phyloP scores from a whole-genome alignment of 2,113 vertebrate species.

The Chloropsis cyanopogon region DNA sequence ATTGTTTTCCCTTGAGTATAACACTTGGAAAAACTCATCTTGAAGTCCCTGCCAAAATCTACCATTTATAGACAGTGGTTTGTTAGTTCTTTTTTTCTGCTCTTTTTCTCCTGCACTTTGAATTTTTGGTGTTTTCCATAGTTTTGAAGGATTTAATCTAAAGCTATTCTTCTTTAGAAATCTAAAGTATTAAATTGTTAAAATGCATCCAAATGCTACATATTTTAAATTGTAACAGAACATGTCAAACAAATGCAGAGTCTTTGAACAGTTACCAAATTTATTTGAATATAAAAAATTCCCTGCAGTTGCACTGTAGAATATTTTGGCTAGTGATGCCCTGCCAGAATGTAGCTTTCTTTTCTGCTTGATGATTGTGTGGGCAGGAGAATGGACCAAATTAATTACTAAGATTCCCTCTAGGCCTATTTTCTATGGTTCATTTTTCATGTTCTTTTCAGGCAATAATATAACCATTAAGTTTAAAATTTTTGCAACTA shows the following conservation, averaged over 20 bases:
- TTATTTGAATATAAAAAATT: not conserved
- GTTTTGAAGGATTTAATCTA: not conserved
- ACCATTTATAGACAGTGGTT: not conserved
- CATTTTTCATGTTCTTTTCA: not conserved
- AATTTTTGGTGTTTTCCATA: not conserved
- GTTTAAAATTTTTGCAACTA: conserved; percentile 4
- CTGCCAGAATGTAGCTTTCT: not conserved
- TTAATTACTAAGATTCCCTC: not conserved
- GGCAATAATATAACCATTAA: not conserved
- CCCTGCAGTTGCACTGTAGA: not conserved
- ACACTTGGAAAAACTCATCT: not conserved
- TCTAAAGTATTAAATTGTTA: not conserved
- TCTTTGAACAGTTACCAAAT: not conserved
- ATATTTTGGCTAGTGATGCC: not conserved
- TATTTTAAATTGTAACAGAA: not conserved
- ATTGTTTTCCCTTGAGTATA: not conserved
- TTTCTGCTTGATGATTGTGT: not conserved
- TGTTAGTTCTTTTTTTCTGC: not conserved
- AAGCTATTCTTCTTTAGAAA: not conserved
- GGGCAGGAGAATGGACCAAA: not conserved
- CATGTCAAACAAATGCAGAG: not conserved
- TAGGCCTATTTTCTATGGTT: not conserved
- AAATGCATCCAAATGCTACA: not conserved
- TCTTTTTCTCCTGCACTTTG: not conserved
- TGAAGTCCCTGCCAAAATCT: not conserved